Evolutionary conservation across 2,888 invertebrate genomes (phyloP), one percentile per base, ranked within the genome.

Genomic region (Thysanoteuthis rhombus): DNA sequence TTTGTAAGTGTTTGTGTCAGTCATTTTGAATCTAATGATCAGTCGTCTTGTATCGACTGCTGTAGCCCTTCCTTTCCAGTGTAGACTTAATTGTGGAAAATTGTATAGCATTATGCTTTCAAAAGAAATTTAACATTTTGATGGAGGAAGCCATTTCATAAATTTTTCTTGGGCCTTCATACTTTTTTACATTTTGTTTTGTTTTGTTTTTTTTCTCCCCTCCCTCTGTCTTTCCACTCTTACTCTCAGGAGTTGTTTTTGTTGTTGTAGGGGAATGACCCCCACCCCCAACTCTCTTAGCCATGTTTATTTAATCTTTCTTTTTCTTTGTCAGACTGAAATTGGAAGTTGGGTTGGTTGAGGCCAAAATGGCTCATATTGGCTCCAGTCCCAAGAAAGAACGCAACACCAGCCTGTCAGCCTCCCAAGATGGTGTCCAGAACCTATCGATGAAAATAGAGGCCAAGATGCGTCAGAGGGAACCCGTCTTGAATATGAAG

Each of bases 361-460:
- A 92, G 32, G 45, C 40, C 42, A 92, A 92, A 92, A 32, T 92
- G 40, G 42, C 92, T 40, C 92, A 92, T 32, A 45, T 92, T 28
- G 45, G 40, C 40, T 92, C 42, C 45, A 92, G 92, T 45, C 92
- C 92, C 39, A 92, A 92, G 32, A 92, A 45, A 42, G 92, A 92
- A 40, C 40, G 92, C 40, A 92, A 92, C 92, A 92, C 93, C 42
- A 93, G 93, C 36, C 47, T 93, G 47, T 93, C 58, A 38, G 58
- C 93, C 28, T 93, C 93, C 93, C 93, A 93, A 58, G 93, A 93
- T 58, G 93, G 52, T 36, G 52, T 93, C 47, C 93, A 93, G 36
- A 58, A 47, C 47, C 28, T 93, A 32, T 58, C 52, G 16, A 93
- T 93, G 93, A 93, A 93, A 38, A 93, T 58, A 22, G 93, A 93